These are phyloP conservation scores for Drosophila bocqueti DNA, from an alignment of 1,140 invertebrate genomes.

Conservation along the genomic window DNA sequence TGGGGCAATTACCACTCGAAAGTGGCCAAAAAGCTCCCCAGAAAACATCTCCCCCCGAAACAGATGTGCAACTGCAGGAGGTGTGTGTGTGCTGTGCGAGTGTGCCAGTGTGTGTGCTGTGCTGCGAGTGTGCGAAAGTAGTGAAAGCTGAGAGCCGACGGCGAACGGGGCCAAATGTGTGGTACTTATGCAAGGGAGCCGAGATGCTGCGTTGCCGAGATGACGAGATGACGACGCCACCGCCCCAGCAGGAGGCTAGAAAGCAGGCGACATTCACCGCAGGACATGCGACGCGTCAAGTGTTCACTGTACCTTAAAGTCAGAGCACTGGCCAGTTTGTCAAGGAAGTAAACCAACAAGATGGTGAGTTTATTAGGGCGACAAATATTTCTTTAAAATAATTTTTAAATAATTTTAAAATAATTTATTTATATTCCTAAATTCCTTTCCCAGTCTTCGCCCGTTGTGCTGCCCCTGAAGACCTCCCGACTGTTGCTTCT, in stretches of 20 bases:
- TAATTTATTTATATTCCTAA: conserved; percentile 6
- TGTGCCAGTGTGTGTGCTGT: neutral
- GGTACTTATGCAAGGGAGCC: conserved; percentile 46
- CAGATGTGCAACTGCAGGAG: conserved; percentile 34
- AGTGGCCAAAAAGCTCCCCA: conserved; percentile 25
- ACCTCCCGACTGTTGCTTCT: conserved; percentile 48
- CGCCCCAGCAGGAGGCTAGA: conserved; percentile 56
- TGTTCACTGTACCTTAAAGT: conserved; percentile 34
- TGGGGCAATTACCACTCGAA: conserved; percentile 22
- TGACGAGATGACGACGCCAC: conserved; percentile 53
- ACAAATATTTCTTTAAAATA: neutral
- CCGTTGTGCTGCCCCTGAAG: conserved; percentile 26
- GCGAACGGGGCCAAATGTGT: conserved; percentile 41
- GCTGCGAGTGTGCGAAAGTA: conserved; percentile 25
- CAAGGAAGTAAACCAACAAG: conserved; percentile 26
- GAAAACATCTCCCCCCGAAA: neutral
- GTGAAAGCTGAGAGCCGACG: conserved; percentile 59
- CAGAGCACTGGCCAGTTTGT: conserved; percentile 19
- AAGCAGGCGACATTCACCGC: conserved; percentile 39
- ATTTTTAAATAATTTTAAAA: neutral
- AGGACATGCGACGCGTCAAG: conserved; percentile 57
- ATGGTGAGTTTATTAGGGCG: conserved; percentile 41
- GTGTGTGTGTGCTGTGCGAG: conserved; percentile 1
- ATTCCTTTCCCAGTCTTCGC: conserved; percentile 8
- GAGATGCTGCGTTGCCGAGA: conserved; percentile 52